Percentiles rank a stretch among this genome's conserved stretches.
Evolutionary conservation across 2,113 vertebrate genomes (phyloP).

Genomic region (Sylvietta virens): DNA sequence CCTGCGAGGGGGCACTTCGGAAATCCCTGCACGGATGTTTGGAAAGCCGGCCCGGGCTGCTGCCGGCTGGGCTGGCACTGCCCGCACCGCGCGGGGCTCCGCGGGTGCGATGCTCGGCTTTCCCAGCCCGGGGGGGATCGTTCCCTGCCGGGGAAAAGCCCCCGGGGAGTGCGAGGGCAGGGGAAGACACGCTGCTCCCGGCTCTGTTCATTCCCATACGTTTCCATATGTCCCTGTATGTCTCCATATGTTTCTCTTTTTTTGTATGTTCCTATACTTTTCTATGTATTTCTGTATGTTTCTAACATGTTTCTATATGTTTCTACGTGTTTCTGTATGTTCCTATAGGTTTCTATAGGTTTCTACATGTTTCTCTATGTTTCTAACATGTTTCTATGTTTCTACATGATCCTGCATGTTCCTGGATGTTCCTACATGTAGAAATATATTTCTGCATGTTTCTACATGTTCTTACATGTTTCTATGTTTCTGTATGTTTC

Average conservation of each 20-base stretch:
- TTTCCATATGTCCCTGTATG: not conserved
- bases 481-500: not conserved
- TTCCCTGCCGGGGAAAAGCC: not conserved
- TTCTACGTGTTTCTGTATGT: too few relatives aligned
- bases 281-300: not conserved
- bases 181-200: not conserved
- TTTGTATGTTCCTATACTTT: too few relatives aligned
- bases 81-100: rapidly evolving
- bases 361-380: not conserved
- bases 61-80: not conserved
- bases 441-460: not conserved
- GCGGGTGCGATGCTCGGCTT: not conserved
- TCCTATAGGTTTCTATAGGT: too few relatives aligned
- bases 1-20: not conserved
- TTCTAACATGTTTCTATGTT: too few relatives aligned
- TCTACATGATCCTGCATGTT: too few relatives aligned
- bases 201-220: not conserved
- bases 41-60: not conserved
- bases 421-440: rapidly evolving
- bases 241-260: too few relatives aligned
- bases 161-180: not conserved
- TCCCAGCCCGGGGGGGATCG: rapidly evolving
- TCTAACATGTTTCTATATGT: too few relatives aligned
- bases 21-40: not conserved
- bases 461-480: not conserved